Base-by-base conservation (phyloP, 2,888 invertebrate species). In the Cheilosia vernalis region DNA sequence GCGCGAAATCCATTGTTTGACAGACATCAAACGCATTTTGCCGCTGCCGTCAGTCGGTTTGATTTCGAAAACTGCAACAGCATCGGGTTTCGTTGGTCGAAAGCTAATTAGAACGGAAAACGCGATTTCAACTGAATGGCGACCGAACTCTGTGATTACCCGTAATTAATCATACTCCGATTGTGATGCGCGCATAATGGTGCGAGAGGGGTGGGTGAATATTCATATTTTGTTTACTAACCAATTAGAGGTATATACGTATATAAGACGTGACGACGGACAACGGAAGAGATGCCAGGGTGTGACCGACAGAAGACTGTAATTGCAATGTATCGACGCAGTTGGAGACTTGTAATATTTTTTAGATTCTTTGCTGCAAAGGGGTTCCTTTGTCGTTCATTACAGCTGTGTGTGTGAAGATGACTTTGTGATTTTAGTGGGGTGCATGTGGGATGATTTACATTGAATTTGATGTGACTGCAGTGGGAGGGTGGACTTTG, bases 111-210 rank as follows among this genome's bases (percentile, higher is more conserved):
- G 81, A 81, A 70, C 81, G 44, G 63, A 63, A 21, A 49, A 64
- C 47, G 64, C 42, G 37, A 69, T 80, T 74, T 66, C 61, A 63
- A 61, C 40, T 69, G 56, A 81, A 70, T 80, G 24, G 63, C 67
- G 27, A 70, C 21, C 51, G 19, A 27, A 66, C 53, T 49, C 64
- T 77, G 77, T 66, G 82, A 82, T 77, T 70, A 82, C 33, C 58
- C 60, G 9, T 47, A 77, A 82, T 80, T 80, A 74, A 67, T 77
- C 77, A 77, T 70, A 77, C 64, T 47, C 53, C 70, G 37, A 37
- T 37, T 56, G 19, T 42, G 51, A 69, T 49, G 61, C 44, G 4
- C 21, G 2, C 21, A 51, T 13, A 51, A 4, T 51, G 17, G 17
- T 2, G 30, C 30, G 30, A 30, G 44, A 9, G 4, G 13, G 3